These are phyloP conservation scores for Rhimphoctona megacephalus DNA, from an alignment of 2,888 invertebrate genomes.

Conservation along the genomic window DNA sequence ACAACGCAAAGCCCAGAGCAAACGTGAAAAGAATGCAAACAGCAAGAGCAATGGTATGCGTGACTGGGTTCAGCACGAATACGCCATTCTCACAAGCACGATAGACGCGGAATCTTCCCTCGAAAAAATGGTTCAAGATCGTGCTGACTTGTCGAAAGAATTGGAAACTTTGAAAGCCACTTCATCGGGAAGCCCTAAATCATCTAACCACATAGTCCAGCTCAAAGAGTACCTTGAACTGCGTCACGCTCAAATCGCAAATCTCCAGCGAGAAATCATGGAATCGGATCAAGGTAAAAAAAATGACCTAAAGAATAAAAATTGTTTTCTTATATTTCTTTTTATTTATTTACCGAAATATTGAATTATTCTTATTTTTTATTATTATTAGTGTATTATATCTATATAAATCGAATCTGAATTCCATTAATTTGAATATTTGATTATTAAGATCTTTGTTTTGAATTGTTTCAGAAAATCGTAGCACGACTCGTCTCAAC, in stretches of 20 bases:
- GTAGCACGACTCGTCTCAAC: slow-evolving; percentile 90
- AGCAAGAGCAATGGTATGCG: slow-evolving; percentile 86
- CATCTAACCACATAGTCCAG: slow-evolving; percentile 80
- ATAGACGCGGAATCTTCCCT: slow-evolving; percentile 92
- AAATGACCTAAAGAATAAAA: neutral
- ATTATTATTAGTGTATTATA: neutral
- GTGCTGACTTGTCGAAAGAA: slow-evolving; percentile 85
- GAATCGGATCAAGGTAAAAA: slow-evolving; percentile 91
- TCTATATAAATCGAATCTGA: neutral
- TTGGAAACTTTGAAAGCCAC: slow-evolving; percentile 82
- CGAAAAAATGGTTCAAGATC: slow-evolving; percentile 91
- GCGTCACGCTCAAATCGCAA: slow-evolving; percentile 91
- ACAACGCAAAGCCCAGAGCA: slow-evolving; percentile 86
- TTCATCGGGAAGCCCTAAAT: slow-evolving; percentile 49
- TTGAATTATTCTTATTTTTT: neutral
- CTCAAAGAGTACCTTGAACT: slow-evolving; percentile 87
- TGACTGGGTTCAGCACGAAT: slow-evolving; percentile 90
- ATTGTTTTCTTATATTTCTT: too few species aligned
- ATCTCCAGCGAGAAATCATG: slow-evolving; percentile 93
- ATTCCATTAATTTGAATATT: neutral
- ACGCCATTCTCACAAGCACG: slow-evolving; percentile 92
- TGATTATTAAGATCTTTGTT: slow-evolving; percentile 32
- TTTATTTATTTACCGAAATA: neutral
- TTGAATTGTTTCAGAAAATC: slow-evolving; percentile 86
- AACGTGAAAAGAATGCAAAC: slow-evolving; percentile 83